Base-by-base conservation (phyloP, 2,797 vertebrate species). In the Syngnathus rostellatus region DNA sequence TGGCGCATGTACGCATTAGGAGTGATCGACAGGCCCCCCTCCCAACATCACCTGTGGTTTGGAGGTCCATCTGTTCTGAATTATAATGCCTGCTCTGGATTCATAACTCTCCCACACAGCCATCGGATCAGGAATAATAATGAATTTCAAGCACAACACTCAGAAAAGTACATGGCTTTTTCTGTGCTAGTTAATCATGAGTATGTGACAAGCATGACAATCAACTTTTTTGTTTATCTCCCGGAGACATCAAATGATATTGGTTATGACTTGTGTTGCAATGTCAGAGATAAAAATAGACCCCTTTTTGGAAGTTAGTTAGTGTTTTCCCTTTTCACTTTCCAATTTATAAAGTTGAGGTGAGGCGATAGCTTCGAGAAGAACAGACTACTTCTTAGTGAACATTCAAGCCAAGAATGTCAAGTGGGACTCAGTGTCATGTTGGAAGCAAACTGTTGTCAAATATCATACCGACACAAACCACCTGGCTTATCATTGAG, bases 41-140 rank as follows among this genome's bases (percentile, higher is more conserved):
- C 81, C 79, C 73, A 72, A 76, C 82, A 74, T 91, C 89, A 92
- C 90, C 91, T 91, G 88, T 89, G 89, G 90, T 91, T 90, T 83
- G 65, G 77, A 72, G 19, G 71, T 85, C 85, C 90, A 91, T 91
- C 87, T 93, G 92, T 84, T 90, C 77, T 67, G 68, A 82, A 88
- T 92, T 90, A 90, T 77, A 72, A 66, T 76, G 71, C 81, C 73
- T 83, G 73, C 79, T 85, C 76, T 59, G 85, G 80, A 90, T 91
- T 89, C 90, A 91, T 75, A 77, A 81, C 79, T 76, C 78, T 51
- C 72, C 79, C 77, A 74, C 75, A 58, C 68, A 78, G 73, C 81
- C 84, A 81, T 82, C 87, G 72, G 66, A 65, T 76, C 81, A 88
- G 80, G 87, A 90, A 91, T 87, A 85, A 89, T 88, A 88, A 88